Evolutionary conservation across 2,113 vertebrate species (phyloP), one percentile per base, ranked within the genome.

Genomic region (Solea solea): DNA sequence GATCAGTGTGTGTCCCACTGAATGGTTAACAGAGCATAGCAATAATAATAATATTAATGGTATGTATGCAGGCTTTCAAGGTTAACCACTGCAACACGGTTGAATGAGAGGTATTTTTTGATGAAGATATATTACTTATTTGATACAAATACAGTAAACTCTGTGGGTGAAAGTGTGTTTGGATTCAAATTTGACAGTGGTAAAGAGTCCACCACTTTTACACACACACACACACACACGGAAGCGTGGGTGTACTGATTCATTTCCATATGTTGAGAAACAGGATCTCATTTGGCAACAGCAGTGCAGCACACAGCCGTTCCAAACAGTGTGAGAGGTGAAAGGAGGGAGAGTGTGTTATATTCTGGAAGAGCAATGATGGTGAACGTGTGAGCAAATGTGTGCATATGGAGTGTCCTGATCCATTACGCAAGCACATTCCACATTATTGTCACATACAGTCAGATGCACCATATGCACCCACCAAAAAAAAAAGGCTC

Each of bases 11-110:
- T 50, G 62, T 28, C 45, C 39, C 13, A 11, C 44, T 76, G 48
- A 83, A 58, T 8, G 54, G 42, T 5, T 42, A 72, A 81, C 54
- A 69, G 52, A 69, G 68, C 64, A 39, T 8, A 16, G 15, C 45
- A 56, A 39, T 53, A 9, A 21, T 4, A 10, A 10, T 51, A 9
- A 9, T 4, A 10, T 4, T 51, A 9, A 34, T 34, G 34, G 34
- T 6, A 34, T 34, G 34, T 34, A 6, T 34, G 34, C 34, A 34
- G 34, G 3, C 34, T 3, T 34, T 34, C 34, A 34, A 34, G 34
- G 34, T 34, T 34, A 34, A 34, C 34, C 34, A 34, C 3, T 34
- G 34, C 34, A 34, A 34, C 34, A 34, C 34, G 5, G 34, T 34
- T 34, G 34, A 4, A 34, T 34, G 5, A 4, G 34, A 34, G 34